These are phyloP conservation scores for Geotrupes spiniger DNA, from an alignment of 2,888 invertebrate genomes.

Conservation along the genomic window DNA sequence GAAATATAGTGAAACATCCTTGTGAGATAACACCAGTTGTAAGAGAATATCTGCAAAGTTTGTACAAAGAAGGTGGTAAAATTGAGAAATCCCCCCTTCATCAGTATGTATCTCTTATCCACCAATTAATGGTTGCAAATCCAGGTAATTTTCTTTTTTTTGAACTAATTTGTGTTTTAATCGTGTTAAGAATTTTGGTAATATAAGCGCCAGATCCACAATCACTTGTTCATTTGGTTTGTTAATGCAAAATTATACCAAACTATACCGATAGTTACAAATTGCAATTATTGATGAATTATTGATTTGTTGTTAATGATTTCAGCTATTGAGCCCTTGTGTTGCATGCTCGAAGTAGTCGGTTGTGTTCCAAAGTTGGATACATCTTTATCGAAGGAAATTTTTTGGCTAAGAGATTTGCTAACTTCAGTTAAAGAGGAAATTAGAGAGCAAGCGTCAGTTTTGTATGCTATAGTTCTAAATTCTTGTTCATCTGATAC, in stretches of 20 bases:
- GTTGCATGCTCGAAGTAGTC: slow-evolving; percentile 79
- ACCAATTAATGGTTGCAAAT: slow-evolving; percentile 62
- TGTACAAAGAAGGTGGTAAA: slow-evolving; percentile 47
- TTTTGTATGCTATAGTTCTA: slow-evolving; percentile 71
- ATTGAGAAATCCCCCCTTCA: slow-evolving; percentile 59
- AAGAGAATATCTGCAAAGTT: slow-evolving; percentile 59
- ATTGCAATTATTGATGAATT: too few relatives aligned
- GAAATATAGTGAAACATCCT: slow-evolving; percentile 58
- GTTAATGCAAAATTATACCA: too few relatives aligned
- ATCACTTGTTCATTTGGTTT: too few relatives aligned
- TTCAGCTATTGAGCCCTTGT: slow-evolving; percentile 63
- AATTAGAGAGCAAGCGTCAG: slow-evolving; percentile 68
- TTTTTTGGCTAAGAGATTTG: slow-evolving; percentile 64
- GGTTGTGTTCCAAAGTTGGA: slow-evolving; percentile 76
- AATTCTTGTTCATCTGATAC: slow-evolving; percentile 53
- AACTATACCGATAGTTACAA: too few relatives aligned
- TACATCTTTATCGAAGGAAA: slow-evolving; percentile 59
- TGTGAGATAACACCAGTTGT: slow-evolving; percentile 65
- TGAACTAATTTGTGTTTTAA: not conserved
- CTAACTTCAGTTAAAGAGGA: slow-evolving; percentile 73
- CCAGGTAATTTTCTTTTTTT: slow-evolving; percentile 56
- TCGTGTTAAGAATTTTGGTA: too few relatives aligned
- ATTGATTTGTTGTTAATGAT: too few relatives aligned
- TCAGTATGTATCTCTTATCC: slow-evolving; percentile 67
- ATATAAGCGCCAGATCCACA: too few relatives aligned